phyloP scores from a whole-genome alignment of 2,888 invertebrate species.

The Adelognathus sp. region DNA sequence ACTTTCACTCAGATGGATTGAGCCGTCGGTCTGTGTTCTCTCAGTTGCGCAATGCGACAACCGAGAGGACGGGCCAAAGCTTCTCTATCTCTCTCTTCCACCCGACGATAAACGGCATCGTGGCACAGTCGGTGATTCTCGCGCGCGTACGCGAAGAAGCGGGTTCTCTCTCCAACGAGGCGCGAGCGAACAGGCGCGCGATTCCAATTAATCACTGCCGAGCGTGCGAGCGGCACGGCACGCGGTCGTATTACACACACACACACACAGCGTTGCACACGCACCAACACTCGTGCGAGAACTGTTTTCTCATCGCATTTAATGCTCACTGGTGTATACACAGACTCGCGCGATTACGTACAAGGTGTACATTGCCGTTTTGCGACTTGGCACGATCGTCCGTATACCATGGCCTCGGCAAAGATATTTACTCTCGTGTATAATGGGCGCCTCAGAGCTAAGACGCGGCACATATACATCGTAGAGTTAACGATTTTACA shows the following conservation, averaged over 20 bases:
- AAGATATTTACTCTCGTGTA: not conserved
- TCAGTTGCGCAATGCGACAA: slow-evolving; percentile 55
- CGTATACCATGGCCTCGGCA: not conserved
- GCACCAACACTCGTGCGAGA: not conserved
- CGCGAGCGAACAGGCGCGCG: slow-evolving; percentile 59
- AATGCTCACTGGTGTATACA: slow-evolving; percentile 9
- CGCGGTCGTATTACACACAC: slow-evolving; percentile 51
- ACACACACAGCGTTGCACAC: slow-evolving; percentile 14
- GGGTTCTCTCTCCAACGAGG: slow-evolving; percentile 51
- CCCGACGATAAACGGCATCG: no score
- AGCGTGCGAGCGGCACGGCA: slow-evolving; percentile 61
- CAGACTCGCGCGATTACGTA: slow-evolving; percentile 10
- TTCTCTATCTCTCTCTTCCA: no score
- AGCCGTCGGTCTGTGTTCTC: slow-evolving; percentile 50
- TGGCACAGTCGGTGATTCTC: slow-evolving; percentile 15
- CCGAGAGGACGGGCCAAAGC: slow-evolving; percentile 43
- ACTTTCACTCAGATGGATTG: slow-evolving; percentile 62
- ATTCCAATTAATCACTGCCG: slow-evolving; percentile 68
- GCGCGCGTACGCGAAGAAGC: slow-evolving; percentile 53
- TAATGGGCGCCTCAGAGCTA: not conserved
- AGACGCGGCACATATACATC: not conserved
- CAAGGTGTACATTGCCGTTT: slow-evolving; percentile 12
- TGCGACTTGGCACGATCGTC: not conserved
- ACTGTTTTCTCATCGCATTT: slow-evolving; percentile 12
- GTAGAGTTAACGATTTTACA: not conserved